These are phyloP conservation scores for Loriculus beryllinus DNA, from an alignment of 2,797 vertebrate genomes.

Conservation along the genomic window DNA sequence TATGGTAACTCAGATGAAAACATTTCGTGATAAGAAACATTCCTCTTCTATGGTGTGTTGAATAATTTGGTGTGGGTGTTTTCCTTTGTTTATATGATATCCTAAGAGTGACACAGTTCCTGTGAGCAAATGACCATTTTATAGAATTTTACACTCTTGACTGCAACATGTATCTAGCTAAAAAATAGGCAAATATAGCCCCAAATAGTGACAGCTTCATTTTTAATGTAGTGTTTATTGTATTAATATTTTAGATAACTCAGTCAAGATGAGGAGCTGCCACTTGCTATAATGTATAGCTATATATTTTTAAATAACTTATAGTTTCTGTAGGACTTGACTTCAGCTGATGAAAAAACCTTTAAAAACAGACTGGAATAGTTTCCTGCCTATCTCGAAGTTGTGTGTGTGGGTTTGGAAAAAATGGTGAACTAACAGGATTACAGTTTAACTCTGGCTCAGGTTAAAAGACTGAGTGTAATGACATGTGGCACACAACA, in stretches of 20 bases:
- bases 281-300: rapidly evolving
- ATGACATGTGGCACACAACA: background rate
- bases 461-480: background rate
- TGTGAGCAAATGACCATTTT: background rate
- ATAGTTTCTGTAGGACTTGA: background rate
- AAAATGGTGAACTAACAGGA: background rate
- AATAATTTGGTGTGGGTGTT: slow-evolving; percentile 7
- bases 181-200: background rate
- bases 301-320: background rate
- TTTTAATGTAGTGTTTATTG: slow-evolving; percentile 11
- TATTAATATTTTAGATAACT: slow-evolving; percentile 15
- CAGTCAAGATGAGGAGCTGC: background rate
- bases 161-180: background rate
- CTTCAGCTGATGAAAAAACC: background rate
- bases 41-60: background rate
- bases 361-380: background rate
- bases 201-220: background rate
- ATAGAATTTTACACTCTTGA: background rate
- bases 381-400: background rate
- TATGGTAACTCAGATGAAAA: slow-evolving; percentile 49
- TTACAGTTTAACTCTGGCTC: background rate
- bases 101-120: background rate
- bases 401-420: background rate
- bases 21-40: slow-evolving; percentile 20
- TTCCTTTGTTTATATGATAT: slow-evolving; percentile 26